Evolutionary conservation across 2,888 invertebrate genomes (phyloP), one percentile per base, ranked within the genome.

Genomic region (Clivina fossor): DNA sequence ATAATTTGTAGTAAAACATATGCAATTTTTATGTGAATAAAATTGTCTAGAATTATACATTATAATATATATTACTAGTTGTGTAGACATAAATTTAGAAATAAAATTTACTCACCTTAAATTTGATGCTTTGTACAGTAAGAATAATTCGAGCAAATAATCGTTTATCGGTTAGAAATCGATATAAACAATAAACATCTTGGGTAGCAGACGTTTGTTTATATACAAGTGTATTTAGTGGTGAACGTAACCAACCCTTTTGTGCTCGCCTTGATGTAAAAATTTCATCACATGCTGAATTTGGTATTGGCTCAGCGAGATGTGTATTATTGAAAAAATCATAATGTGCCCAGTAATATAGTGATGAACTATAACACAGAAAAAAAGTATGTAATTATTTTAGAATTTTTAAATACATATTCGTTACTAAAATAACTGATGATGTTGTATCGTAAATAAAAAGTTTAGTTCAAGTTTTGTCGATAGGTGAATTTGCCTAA

Each of bases 271-370:
- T 93, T 0, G 91, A 89, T 7, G 88, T 85, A 69, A 93, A 91
- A 1, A 88, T 84, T 69, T 93, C 92, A 66, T 94, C 93, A 69
- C 93, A 94, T 2, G 86, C 82, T 0, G 90, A 91, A 15, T 85
- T 86, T 0, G 82, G 81, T 0, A 93, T 87, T 0, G 89, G 86
- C 60, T 89, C 90, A 0, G 93, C 93, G 61, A 88, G 86, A 47
- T 87, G 85, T 0, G 90, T 92, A 66, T 92, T 91, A 72, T 93
- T 93, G 76, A 93, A 93, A 77, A 93, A 93, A 68, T 93, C 93
- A 68, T 93, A 93, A 69, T 93, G 93, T 0, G 93, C 93, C 93
- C 93, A 93, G 71, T 93, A 93, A 74, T 93, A 93, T 9, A 94
- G 78, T 0, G 93, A 93, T n/a, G 92, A 92, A 0, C 84, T 84